A percentile compares a stretch with the other conserved stretches of the same genome.
phyloP scores from a whole-genome alignment of 2,888 invertebrate genomes.

The Entomobrya proxima region DNA sequence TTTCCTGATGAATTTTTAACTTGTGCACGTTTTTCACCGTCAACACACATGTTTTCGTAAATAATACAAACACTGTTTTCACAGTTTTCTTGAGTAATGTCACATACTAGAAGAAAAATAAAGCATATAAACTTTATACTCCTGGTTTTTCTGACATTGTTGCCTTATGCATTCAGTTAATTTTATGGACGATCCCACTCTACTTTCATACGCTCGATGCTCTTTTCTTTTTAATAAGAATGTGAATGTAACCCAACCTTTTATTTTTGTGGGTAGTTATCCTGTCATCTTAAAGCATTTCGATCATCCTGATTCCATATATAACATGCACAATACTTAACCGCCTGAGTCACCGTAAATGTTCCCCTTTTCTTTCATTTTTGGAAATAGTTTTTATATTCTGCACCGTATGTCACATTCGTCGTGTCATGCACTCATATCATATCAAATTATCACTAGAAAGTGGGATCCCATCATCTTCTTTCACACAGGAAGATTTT shows the following conservation, averaged over 20 bases:
- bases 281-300: constrained; percentile 60
- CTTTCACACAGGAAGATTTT: constrained; percentile 45
- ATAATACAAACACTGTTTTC: constrained; percentile 29
- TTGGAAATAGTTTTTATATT: constrained; percentile 56
- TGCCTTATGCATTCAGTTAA: constrained; percentile 16
- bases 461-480: constrained; percentile 64
- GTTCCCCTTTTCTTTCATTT: constrained; percentile 38
- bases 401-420: constrained; percentile 46
- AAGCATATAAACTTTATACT: constrained; percentile 27
- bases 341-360: constrained; percentile 52
- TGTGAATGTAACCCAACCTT: constrained; percentile 58
- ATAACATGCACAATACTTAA: constrained; percentile 15
- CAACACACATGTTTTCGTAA: background rate
- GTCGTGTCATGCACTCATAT: constrained; percentile 60
- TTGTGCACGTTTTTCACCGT: background rate
- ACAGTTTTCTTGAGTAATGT: background rate
- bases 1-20: too few species aligned
- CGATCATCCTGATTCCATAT: too few species aligned
- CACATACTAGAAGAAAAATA: background rate
- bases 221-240: constrained; percentile 12
- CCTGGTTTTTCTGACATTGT: constrained; percentile 25
- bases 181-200: background rate
- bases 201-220: background rate
- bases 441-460: constrained; percentile 67
- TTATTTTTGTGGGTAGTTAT: constrained; percentile 57